A percentile compares a stretch with the other conserved stretches of the same genome.
Evolutionary conservation across 2,797 vertebrate species (phyloP).

Genomic region (Adelosebastes latens): DNA sequence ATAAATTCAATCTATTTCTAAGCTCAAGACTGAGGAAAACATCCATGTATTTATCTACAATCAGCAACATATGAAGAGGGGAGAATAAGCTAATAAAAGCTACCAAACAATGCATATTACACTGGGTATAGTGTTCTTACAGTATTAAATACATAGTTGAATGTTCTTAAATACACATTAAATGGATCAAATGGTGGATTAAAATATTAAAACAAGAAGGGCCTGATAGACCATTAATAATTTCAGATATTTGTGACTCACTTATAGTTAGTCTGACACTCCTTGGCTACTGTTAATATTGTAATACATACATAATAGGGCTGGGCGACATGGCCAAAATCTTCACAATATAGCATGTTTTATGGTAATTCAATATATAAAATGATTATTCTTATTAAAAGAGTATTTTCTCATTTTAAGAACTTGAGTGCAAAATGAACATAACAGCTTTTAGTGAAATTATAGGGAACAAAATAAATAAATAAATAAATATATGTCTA

Average conservation of each 20-base stretch:
- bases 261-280: not conserved
- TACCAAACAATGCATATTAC: not conserved
- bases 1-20: too few relatives aligned
- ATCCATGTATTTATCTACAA: too few relatives aligned
- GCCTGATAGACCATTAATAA: too few relatives aligned
- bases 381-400: too few relatives aligned
- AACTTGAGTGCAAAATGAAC: too few relatives aligned
- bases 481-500: too few relatives aligned
- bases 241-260: not conserved
- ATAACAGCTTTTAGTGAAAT: too few relatives aligned
- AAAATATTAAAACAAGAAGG: not conserved
- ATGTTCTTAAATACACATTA: not conserved
- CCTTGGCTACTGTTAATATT: not conserved
- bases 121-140: constrained; percentile 30
- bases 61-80: not conserved
- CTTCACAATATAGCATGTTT: too few relatives aligned
- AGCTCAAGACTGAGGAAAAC: not conserved
- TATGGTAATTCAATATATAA: too few relatives aligned
- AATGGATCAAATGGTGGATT: not conserved
- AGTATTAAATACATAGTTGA: not conserved
- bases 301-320: not conserved
- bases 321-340: too few relatives aligned
- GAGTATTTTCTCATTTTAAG: too few relatives aligned
- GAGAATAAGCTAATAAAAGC: not conserved
- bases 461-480: too few relatives aligned